Evolutionary conservation across 2,113 vertebrate genomes (phyloP).

Genomic region (Chaetops frenatus): DNA sequence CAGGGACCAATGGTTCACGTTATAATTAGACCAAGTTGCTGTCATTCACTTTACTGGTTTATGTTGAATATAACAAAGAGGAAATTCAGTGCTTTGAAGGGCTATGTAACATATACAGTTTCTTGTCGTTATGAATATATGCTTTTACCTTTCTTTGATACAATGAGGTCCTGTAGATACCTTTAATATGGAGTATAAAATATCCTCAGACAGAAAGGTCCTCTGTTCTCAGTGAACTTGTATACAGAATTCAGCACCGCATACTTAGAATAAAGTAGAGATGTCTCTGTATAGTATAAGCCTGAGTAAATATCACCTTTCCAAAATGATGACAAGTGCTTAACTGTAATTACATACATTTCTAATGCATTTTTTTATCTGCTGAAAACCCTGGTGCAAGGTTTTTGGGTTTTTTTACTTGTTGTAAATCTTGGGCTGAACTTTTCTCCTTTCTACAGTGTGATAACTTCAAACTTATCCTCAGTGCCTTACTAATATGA

Average conservation of each 20-base stretch:
- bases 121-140: background rate
- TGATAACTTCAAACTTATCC: slow-evolving; percentile 12
- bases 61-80: background rate
- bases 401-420: background rate
- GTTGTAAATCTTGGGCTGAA: slow-evolving; percentile 2
- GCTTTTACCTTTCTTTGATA: background rate
- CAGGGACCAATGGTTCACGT: background rate
- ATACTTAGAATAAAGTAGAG: background rate
- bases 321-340: slow-evolving; percentile 35
- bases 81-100: background rate
- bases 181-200: background rate
- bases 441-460: background rate
- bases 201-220: background rate
- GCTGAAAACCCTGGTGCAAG: background rate
- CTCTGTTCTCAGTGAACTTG: background rate
- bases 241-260: background rate
- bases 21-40: background rate
- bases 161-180: background rate
- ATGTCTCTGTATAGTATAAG: background rate
- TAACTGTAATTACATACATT: slow-evolving; percentile 42
- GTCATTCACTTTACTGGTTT: background rate
- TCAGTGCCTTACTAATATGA: background rate
- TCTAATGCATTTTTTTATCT: slow-evolving; percentile 40
- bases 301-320: slow-evolving; percentile 11
- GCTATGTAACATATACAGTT: background rate